A percentile compares a stretch with the other conserved stretches of the same genome.
phyloP scores from a whole-genome alignment of 2,888 invertebrate genomes.

The Philonicus albiceps region DNA sequence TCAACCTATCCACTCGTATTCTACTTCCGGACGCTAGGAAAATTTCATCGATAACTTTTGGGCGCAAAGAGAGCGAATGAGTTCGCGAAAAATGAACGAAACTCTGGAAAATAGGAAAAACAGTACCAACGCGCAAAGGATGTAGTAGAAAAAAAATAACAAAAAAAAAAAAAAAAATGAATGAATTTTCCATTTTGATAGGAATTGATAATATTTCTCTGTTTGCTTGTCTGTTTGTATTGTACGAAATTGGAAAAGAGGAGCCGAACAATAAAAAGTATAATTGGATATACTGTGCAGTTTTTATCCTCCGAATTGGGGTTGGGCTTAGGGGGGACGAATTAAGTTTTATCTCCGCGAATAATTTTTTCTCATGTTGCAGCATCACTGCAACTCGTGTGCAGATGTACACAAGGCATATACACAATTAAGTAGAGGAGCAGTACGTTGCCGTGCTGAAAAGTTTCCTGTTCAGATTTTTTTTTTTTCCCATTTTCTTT shows the following conservation, averaged over 20 bases:
- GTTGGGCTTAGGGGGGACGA: slow-evolving; percentile 7
- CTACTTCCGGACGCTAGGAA: slow-evolving; percentile 34
- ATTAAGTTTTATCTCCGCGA: slow-evolving; percentile 40
- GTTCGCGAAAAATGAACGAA: slow-evolving; percentile 39
- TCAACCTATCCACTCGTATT: slow-evolving; percentile 22
- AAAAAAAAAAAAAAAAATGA: slow-evolving; percentile 36
- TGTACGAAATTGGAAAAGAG: slow-evolving; percentile 39
- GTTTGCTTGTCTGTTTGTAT: slow-evolving; percentile 48
- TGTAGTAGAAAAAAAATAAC: not conserved
- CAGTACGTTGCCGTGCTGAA: slow-evolving; percentile 13
- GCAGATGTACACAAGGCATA: slow-evolving; percentile 2
- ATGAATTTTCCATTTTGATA: slow-evolving; percentile 49
- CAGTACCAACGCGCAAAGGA: slow-evolving; percentile 7
- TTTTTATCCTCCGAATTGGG: not conserved
- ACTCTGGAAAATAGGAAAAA: slow-evolving; percentile 27
- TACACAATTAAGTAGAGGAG: slow-evolving; percentile 22
- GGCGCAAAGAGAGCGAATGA: slow-evolving; percentile 38
- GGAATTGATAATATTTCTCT: slow-evolving; percentile 49
- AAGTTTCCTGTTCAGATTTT: not conserved
- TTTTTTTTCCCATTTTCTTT: not conserved
- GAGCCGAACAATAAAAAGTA: slow-evolving; percentile 40
- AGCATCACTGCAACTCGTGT: slow-evolving; percentile 22
- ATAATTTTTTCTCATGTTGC: slow-evolving; percentile 39
- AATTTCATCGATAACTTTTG: slow-evolving; percentile 41
- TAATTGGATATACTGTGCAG: slow-evolving; percentile 37